Evolutionary conservation across 2,113 vertebrate species (phyloP).

Genomic region (Spea bombifrons): DNA sequence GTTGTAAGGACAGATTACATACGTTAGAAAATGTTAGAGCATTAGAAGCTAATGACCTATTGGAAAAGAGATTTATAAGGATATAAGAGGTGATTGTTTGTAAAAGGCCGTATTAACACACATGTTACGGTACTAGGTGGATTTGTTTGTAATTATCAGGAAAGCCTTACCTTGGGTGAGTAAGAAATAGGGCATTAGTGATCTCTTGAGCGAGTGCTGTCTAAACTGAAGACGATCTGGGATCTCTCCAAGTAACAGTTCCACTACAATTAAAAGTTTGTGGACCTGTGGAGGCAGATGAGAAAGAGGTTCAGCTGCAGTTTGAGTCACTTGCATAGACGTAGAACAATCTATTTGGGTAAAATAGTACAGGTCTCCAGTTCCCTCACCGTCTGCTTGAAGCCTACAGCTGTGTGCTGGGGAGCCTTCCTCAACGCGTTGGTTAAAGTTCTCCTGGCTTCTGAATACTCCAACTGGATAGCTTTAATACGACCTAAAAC

Average conservation of each 20-base stretch:
- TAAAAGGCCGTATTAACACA: no score
- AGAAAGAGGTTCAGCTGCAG: no score
- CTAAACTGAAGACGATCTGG: constrained; percentile 95
- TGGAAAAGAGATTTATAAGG: no score
- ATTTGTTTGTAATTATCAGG: neutral
- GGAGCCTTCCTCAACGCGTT: constrained; percentile 94
- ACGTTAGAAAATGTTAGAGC: no score
- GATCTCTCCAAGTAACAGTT: constrained; percentile 91
- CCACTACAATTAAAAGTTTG: constrained; percentile 95
- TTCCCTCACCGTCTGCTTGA: constrained; percentile 88
- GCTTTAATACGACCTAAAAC: constrained; percentile 90
- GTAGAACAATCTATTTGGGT: no score
- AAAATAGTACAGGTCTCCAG: no score
- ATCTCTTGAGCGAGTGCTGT: constrained; percentile 92
- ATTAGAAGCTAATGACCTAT: no score
- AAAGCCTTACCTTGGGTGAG: constrained; percentile 83
- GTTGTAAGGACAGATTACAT: no score
- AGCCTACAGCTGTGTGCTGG: constrained; percentile 94
- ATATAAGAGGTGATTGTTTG: no score
- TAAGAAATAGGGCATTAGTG: constrained; percentile 96
- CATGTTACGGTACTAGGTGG: no score
- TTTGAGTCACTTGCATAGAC: no score
- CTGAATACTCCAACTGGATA: constrained; percentile 94
- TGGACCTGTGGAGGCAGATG: constrained; percentile 73
- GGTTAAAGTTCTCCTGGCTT: constrained; percentile 90